Conservation (phyloP, 1,140 invertebrate genomes). For the Achroia grisella region DNA sequence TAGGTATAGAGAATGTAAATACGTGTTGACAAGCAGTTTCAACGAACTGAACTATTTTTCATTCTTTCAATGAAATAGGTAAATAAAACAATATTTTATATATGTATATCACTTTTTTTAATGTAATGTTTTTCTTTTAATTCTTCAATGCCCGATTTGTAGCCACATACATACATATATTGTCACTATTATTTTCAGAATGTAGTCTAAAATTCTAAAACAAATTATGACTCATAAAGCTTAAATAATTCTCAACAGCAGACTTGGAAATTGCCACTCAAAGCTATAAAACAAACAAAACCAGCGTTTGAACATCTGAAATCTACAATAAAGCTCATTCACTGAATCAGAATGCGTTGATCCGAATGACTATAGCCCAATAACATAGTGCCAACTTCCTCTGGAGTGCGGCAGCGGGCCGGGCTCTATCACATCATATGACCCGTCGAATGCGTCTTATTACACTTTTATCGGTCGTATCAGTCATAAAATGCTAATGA, state of each 20-base stretch:
- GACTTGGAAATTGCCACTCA: slow-evolving; percentile 7
- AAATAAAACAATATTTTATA: too few species aligned
- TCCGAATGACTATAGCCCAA: slow-evolving; percentile 48
- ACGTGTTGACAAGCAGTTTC: too few species aligned
- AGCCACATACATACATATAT: too few species aligned
- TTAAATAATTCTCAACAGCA: slow-evolving; percentile 7
- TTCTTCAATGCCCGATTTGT: too few species aligned
- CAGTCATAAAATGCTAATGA: slow-evolving; percentile 73
- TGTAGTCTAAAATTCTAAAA: slow-evolving; percentile 2
- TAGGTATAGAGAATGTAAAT: too few species aligned
- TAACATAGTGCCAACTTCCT: slow-evolving; percentile 53
- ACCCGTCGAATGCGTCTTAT: slow-evolving; percentile 65
- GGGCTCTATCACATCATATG: slow-evolving; percentile 62
- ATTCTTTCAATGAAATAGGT: too few species aligned
- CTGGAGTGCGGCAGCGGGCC: slow-evolving; percentile 43
- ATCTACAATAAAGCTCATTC: slow-evolving; percentile 49
- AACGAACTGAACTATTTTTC: too few species aligned
- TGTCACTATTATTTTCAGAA: background rate
- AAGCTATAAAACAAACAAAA: slow-evolving; percentile 43
- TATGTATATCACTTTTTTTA: too few species aligned
- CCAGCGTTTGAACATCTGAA: slow-evolving; percentile 41
- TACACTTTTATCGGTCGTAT: slow-evolving; percentile 70
- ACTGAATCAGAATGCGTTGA: slow-evolving; percentile 45
- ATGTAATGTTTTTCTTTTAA: too few species aligned
- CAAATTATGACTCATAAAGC: slow-evolving; percentile 12